Percentiles rank a stretch among this genome's conserved stretches.
Conservation (phyloP, 2,888 invertebrate species). For the Lasioglossum pauxillum region DNA sequence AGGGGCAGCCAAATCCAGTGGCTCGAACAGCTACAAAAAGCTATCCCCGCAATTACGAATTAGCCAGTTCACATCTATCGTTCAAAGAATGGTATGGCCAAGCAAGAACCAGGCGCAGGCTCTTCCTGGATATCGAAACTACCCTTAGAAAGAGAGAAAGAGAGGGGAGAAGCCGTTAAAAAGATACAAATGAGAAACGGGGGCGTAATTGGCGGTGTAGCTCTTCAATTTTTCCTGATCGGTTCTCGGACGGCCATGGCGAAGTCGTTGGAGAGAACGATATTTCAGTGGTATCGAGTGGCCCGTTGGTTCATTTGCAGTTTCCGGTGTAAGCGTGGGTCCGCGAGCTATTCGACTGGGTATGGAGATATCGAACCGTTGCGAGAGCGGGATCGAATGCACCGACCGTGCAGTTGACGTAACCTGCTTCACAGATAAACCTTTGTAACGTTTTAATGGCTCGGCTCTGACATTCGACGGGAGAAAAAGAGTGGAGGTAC, state of each 20-base stretch:
- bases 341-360: constrained; percentile 50
- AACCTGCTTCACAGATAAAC: constrained; percentile 44
- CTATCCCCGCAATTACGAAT: neutral
- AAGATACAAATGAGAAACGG: constrained; percentile 7
- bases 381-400: constrained; percentile 48
- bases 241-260: constrained; percentile 11
- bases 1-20: neutral
- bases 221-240: constrained; percentile 24
- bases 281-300: constrained; percentile 55
- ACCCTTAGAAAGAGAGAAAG: neutral
- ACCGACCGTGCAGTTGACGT: constrained; percentile 27
- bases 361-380: constrained; percentile 48
- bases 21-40: neutral
- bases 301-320: constrained; percentile 48
- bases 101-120: neutral
- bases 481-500: constrained; percentile 10
- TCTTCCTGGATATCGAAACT: neutral
- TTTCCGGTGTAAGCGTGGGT: constrained; percentile 56
- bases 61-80: neutral
- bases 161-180: neutral
- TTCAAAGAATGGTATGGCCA: neutral
- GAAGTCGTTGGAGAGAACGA: constrained; percentile 26
- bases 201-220: constrained; percentile 19
- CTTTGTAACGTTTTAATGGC: constrained; percentile 52
- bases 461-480: constrained; percentile 15